phyloP scores from a whole-genome alignment of 2,113 vertebrate species.

The Oreochromis aureus region DNA sequence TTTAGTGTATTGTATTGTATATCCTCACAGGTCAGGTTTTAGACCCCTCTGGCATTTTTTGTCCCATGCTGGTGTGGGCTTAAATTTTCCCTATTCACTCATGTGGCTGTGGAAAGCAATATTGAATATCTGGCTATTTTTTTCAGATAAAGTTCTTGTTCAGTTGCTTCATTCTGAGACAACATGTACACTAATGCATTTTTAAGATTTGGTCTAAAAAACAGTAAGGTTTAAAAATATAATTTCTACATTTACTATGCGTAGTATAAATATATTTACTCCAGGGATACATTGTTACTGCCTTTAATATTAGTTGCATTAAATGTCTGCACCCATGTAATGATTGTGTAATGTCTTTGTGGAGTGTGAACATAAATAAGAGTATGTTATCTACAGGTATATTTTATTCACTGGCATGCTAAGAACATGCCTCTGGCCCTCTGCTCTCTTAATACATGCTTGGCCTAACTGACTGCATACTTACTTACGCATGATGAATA shows the following conservation, averaged over 20 bases:
- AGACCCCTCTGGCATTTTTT: neutral
- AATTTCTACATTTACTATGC: neutral
- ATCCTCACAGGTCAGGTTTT: neutral
- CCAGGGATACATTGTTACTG: neutral
- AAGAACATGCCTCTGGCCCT: neutral
- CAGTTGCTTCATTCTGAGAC: fast-evolving
- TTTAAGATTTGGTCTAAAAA: neutral
- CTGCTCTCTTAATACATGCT: constrained; percentile 21
- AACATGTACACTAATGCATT: neutral
- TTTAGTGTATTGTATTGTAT: neutral
- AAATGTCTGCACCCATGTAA: neutral
- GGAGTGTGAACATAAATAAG: neutral
- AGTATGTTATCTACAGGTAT: neutral
- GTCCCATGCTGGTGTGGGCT: neutral
- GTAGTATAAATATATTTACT: neutral
- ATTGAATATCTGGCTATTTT: neutral
- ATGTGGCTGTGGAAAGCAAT: neutral
- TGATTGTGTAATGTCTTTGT: neutral
- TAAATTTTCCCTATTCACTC: neutral
- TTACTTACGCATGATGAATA: constrained; percentile 22
- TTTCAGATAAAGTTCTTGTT: neutral
- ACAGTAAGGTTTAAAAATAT: neutral
- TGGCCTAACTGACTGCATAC: constrained; percentile 1
- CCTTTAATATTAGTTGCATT: neutral
- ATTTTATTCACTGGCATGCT: neutral